Evolutionary conservation across 2,797 vertebrate species (phyloP).

Genomic region (Ctenopoma multispine): DNA sequence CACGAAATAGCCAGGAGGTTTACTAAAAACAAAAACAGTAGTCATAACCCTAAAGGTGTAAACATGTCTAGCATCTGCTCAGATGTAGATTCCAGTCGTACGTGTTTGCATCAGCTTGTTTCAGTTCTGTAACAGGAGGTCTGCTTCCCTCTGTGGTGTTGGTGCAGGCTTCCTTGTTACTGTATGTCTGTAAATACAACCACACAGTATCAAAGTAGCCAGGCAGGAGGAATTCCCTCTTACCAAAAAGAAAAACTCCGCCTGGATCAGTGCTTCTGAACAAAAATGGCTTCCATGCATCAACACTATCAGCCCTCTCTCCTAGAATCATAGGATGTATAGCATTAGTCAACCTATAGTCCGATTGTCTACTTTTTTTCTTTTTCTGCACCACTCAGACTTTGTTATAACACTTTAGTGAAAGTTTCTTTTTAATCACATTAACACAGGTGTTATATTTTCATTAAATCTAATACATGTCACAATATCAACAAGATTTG

Average conservation of each 20-base stretch:
- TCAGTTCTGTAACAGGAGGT: constrained; percentile 47
- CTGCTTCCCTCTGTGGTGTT: constrained; percentile 50
- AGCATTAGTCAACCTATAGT: constrained; percentile 24
- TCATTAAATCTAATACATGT: constrained; percentile 42
- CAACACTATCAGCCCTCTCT: constrained; percentile 56
- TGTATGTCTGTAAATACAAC: constrained; percentile 66
- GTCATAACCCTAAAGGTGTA: background rate
- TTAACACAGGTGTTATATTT: constrained; percentile 38
- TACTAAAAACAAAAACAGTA: background rate
- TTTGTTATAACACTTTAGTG: background rate
- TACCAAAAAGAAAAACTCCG: constrained; percentile 35
- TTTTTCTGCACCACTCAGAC: constrained; percentile 5
- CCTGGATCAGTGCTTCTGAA: constrained; percentile 75
- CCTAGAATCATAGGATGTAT: constrained; percentile 43
- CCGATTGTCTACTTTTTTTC: background rate
- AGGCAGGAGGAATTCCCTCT: constrained; percentile 60
- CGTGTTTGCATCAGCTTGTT: constrained; percentile 47
- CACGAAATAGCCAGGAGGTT: background rate
- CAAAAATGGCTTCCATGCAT: constrained; percentile 73
- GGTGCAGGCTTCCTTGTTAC: constrained; percentile 47
- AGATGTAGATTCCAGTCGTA: constrained; percentile 13
- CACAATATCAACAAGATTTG: constrained; percentile 46
- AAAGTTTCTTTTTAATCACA: constrained; percentile 18
- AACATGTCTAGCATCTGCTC: constrained; percentile 20
- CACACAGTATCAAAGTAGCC: constrained; percentile 54